phyloP scores from a whole-genome alignment of 2,113 vertebrate species.

The Sylvietta virens region DNA sequence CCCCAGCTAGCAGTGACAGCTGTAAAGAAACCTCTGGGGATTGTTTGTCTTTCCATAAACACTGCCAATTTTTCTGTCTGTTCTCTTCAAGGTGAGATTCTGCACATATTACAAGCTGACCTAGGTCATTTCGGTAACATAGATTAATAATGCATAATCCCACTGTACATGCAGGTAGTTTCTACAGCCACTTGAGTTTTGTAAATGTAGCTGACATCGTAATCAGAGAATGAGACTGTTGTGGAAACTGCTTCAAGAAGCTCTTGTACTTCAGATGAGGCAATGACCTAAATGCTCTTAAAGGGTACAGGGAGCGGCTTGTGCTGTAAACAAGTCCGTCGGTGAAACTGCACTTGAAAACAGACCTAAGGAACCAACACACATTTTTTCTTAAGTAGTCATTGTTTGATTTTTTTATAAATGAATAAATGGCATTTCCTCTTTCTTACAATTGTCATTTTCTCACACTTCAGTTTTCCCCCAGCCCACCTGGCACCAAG shows the following conservation, averaged over 20 bases:
- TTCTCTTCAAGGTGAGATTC: background rate
- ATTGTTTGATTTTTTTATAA: background rate
- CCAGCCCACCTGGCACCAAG: background rate
- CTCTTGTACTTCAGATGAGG: background rate
- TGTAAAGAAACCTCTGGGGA: background rate
- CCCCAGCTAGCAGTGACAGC: background rate
- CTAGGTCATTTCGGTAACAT: background rate
- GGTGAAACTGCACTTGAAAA: background rate
- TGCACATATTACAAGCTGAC: background rate
- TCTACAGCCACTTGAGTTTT: background rate
- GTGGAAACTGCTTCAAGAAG: background rate
- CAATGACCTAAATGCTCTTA: background rate
- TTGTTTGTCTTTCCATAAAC: background rate
- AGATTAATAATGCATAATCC: background rate
- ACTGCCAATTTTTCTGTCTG: background rate
- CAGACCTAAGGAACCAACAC: background rate
- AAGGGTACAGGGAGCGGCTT: background rate
- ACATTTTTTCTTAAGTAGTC: background rate
- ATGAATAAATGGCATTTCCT: background rate
- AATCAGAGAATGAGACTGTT: background rate
- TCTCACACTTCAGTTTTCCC: background rate
- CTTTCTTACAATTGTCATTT: background rate
- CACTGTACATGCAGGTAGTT: background rate
- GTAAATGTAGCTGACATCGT: background rate
- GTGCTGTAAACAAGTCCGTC: background rate